phyloP scores from a whole-genome alignment of 2,888 invertebrate genomes.

The Aradus depressus region DNA sequence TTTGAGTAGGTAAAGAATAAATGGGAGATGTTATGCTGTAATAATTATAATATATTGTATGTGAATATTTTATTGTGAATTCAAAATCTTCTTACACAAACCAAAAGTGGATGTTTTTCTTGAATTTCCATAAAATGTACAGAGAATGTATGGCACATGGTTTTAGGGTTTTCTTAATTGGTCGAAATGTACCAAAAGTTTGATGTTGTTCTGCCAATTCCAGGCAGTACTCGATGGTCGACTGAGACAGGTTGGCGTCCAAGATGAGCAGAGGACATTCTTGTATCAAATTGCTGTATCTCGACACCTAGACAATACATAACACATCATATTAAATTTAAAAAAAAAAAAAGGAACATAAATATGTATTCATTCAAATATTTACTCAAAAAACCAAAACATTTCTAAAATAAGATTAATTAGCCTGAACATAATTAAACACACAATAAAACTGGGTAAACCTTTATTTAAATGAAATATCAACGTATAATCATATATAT shows the following conservation, averaged over 20 bases:
- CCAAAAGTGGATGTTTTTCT: background rate
- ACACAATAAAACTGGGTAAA: no score
- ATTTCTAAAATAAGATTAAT: no score
- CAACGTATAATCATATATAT: no score
- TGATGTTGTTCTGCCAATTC: conserved; percentile 47
- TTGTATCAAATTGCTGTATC: conserved; percentile 47
- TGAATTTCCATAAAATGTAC: background rate
- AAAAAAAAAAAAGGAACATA: background rate
- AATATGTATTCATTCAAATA: background rate
- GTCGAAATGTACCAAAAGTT: conserved; percentile 60
- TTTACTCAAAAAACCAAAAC: no score
- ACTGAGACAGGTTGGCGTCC: conserved; percentile 68
- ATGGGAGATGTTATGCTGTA: no score
- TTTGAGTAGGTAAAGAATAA: no score
- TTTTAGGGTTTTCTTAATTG: no score
- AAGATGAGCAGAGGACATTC: conserved; percentile 62
- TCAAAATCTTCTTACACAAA: background rate
- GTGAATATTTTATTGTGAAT: background rate
- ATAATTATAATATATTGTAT: no score
- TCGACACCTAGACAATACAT: conserved; percentile 43
- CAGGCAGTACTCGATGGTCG: conserved; percentile 53
- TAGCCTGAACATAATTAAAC: no score
- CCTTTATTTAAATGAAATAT: no score
- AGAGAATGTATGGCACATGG: background rate
- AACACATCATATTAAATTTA: background rate